Percentiles rank a stretch among this genome's conserved stretches.
phyloP scores from a whole-genome alignment of 1,140 invertebrate species.

The Monochamus saltuarius region DNA sequence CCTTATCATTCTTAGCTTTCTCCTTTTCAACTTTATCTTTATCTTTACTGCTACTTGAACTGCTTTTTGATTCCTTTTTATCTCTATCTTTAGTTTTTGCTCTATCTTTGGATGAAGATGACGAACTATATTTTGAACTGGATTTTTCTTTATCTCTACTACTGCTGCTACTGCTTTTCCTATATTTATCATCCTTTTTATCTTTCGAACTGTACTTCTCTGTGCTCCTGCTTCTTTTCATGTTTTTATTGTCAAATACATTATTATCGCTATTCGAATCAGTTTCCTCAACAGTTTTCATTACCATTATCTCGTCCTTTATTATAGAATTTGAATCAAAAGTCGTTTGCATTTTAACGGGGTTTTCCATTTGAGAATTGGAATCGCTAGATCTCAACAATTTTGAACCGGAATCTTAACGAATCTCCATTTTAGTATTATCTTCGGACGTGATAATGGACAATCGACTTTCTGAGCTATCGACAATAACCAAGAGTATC shows the following conservation, averaged over 20 bases:
- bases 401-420: slow-evolving; percentile 35
- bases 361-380: no score
- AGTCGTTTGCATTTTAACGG: no score
- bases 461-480: slow-evolving; percentile 61
- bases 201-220: slow-evolving; percentile 41
- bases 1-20: slow-evolving; percentile 25
- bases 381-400: background rate
- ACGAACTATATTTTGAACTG: slow-evolving; percentile 27
- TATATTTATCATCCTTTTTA: slow-evolving; percentile 39
- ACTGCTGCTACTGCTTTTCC: slow-evolving; percentile 28
- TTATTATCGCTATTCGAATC: background rate
- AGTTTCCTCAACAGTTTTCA: slow-evolving; percentile 7
- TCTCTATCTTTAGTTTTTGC: slow-evolving; percentile 45
- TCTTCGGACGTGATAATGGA: slow-evolving; percentile 56
- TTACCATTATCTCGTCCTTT: background rate
- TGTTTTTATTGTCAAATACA: slow-evolving; percentile 9
- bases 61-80: slow-evolving; percentile 10
- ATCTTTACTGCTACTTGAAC: slow-evolving; percentile 15
- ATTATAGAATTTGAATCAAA: background rate
- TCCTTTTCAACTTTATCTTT: slow-evolving; percentile 28
- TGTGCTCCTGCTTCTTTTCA: slow-evolving; percentile 41
- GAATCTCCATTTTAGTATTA: slow-evolving; percentile 48
- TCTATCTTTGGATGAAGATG: slow-evolving; percentile 35
- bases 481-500: no score
- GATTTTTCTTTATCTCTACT: slow-evolving; percentile 31